Evolutionary conservation across 2,113 vertebrate species (phyloP), one percentile per base, ranked within the genome.

Genomic region (Cygnus buccinator): DNA sequence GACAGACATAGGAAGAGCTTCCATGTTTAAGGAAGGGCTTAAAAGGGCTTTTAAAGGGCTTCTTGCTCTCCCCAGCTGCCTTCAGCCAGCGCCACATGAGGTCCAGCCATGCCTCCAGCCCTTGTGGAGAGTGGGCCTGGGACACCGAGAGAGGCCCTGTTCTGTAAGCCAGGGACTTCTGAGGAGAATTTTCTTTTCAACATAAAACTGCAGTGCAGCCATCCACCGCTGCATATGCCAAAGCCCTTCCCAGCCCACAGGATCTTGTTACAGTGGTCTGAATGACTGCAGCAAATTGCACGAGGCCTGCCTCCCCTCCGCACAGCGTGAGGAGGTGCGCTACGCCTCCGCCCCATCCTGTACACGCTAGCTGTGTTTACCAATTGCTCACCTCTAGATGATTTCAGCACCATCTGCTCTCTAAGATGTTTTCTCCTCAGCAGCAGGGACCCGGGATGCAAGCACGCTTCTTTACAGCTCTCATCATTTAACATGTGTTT

Each of bases 381-480:
- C 2, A 50, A 39, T 17, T 39, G 37, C 75, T 78, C 46, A 13
- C 59, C 44, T 63, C 28, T 57, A 37, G 29, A 41, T 11, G 20
- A 17, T 41, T 28, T 37, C 46, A 37, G 43, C 35, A 16, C 58
- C 35, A 35, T 48, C 35, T 77, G 44, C 74, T 62, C 46, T 62
- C 44, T 31, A 20, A 37, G 8, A 61, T 37, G 37, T 52, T 63
- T 52, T 41, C 48, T 33, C 21, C 41, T 39, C 23, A 78, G 21
- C 59, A 63, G 28, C 31, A 65, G 29, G 76, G 29, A 52, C 20
- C 9, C 29, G 26, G 61, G 35, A 15, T 11, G 21, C 0, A 0
- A 80, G 11, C 6, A 23, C 35, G 18, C 37, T 43, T 46, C 50
- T 90, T 76, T 74, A 63, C 50, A 88, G 39, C 58, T 59, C 26